phyloP scores from a whole-genome alignment of 2,113 vertebrate genomes.

The Suncus etruscus region DNA sequence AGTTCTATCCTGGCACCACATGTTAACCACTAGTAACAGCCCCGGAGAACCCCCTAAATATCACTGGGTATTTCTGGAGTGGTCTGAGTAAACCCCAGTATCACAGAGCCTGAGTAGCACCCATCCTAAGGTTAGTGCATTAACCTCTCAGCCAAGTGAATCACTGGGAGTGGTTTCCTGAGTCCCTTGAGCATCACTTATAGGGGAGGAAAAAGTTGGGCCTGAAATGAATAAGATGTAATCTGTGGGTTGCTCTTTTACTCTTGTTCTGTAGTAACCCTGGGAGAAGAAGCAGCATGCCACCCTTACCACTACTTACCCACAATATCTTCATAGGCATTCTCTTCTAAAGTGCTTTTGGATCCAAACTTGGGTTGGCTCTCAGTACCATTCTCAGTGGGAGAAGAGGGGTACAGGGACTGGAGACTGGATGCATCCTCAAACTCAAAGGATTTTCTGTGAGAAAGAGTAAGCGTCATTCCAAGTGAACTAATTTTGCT shows the following conservation, averaged over 20 bases:
- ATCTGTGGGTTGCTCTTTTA: background rate
- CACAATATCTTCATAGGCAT: constrained; percentile 98
- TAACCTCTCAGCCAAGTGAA: no score
- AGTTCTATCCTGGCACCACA: no score
- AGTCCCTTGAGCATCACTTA: no score
- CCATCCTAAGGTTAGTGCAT: no score
- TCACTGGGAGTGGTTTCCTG: no score
- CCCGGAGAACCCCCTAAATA: no score
- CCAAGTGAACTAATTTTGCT: background rate
- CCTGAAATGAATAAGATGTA: background rate
- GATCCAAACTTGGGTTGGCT: constrained; percentile 91
- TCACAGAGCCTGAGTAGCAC: no score
- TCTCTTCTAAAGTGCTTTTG: constrained; percentile 99
- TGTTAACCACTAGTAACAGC: no score
- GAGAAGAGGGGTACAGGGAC: constrained; percentile 93
- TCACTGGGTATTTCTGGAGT: no score
- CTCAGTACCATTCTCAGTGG: constrained; percentile 95
- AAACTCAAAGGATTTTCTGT: constrained; percentile 96
- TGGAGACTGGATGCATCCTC: constrained; percentile 94
- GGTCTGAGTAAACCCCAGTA: no score
- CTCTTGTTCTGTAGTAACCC: background rate
- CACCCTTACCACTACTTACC: constrained; percentile 88
- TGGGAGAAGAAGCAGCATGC: background rate
- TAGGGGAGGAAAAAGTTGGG: background rate
- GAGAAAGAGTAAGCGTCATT: constrained; percentile 74